phyloP scores from a whole-genome alignment of 2,888 invertebrate species.

The Eupelmus urozonus region DNA sequence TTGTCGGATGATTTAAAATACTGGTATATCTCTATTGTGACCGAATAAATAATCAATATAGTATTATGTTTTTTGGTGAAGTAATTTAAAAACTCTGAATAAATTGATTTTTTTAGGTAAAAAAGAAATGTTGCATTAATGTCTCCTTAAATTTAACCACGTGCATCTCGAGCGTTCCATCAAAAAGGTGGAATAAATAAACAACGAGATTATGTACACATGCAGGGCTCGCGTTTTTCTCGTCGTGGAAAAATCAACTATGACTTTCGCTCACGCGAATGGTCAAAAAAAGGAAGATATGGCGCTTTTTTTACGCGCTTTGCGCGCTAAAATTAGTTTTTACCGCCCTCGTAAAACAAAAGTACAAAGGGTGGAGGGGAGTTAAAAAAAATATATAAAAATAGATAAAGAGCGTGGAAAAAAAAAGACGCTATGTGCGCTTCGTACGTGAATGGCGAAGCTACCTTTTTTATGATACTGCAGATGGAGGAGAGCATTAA shows the following conservation, averaged over 20 bases:
- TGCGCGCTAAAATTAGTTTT: slow-evolving; percentile 31
- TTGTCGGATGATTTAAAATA: no score
- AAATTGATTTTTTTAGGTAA: background rate
- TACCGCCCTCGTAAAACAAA: slow-evolving; percentile 17
- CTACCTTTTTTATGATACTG: no score
- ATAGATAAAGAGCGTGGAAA: background rate
- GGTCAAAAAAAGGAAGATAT: slow-evolving; percentile 20
- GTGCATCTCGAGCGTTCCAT: background rate
- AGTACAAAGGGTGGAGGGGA: background rate
- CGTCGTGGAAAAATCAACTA: background rate
- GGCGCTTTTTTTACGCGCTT: background rate
- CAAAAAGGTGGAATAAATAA: background rate
- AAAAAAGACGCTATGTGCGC: background rate
- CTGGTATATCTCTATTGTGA: no score
- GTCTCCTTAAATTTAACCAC: background rate
- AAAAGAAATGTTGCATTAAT: background rate
- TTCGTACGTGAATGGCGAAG: no score
- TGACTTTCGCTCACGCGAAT: slow-evolving; percentile 3
- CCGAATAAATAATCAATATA: no score
- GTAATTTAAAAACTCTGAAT: background rate
- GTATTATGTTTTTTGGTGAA: no score
- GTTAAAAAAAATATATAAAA: background rate
- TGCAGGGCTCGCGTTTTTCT: no score
- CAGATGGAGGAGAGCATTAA: background rate
- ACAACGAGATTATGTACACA: background rate